Conservation (phyloP, 2,888 invertebrate genomes). For the Rhynchonema sp. region DNA sequence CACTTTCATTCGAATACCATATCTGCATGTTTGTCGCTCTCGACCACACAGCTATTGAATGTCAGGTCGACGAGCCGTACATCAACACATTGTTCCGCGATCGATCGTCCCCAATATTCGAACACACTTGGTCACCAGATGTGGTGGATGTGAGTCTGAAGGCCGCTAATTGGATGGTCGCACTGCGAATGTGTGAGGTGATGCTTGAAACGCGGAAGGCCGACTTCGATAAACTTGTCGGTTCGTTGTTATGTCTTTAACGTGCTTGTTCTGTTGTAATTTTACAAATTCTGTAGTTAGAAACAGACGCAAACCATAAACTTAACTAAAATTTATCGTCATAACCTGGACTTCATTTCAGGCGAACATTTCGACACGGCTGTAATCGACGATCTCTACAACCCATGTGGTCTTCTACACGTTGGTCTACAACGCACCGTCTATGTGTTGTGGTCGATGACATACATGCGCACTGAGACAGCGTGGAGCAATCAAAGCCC, state of each 20-base stretch:
- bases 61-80: slow-evolving; percentile 7
- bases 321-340: too few relatives aligned
- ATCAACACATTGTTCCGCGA: slow-evolving; percentile 12
- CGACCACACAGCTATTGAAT: slow-evolving; percentile 3
- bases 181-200: slow-evolving; percentile 19
- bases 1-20: not conserved
- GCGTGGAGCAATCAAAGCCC: slow-evolving; percentile 26
- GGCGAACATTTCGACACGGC: slow-evolving; percentile 20
- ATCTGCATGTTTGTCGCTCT: not conserved
- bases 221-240: slow-evolving; percentile 19
- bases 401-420: slow-evolving; percentile 24
- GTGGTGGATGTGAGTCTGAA: slow-evolving; percentile 4
- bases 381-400: slow-evolving; percentile 25
- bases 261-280: too few relatives aligned
- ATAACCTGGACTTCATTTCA: not conserved
- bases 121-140: slow-evolving; percentile 11
- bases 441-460: slow-evolving; percentile 24
- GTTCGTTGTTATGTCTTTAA: too few relatives aligned
- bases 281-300: too few relatives aligned
- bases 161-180: slow-evolving; percentile 19
- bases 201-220: slow-evolving; percentile 13
- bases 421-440: slow-evolving; percentile 7
- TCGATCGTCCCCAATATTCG: slow-evolving; percentile 11
- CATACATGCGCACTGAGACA: slow-evolving; percentile 22
- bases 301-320: too few relatives aligned